These are phyloP conservation scores for Chrysaora quinquecirrha DNA, from an alignment of 30 jellyfish, hydroid and myxozoan species.

Conservation along the genomic window DNA sequence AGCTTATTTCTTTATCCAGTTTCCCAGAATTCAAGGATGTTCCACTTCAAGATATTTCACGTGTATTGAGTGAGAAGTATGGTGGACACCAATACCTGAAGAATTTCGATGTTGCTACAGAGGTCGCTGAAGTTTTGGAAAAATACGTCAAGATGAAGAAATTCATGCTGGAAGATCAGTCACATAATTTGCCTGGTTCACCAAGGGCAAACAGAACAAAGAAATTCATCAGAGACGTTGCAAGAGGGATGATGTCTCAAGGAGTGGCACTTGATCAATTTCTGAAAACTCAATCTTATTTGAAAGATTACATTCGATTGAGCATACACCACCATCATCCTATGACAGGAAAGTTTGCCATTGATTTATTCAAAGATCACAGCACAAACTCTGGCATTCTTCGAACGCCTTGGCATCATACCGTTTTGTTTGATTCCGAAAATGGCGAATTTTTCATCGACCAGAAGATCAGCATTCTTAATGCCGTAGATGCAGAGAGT, in stretches of 20 bases:
- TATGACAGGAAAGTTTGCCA: constrained; percentile 43
- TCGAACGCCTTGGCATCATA: constrained; percentile 66
- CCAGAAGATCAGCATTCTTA: constrained; percentile 12
- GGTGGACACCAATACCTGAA: constrained; percentile 17
- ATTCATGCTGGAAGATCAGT: constrained; percentile 42
- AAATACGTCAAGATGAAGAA: constrained; percentile 25
- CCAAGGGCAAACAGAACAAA: constrained; percentile 21
- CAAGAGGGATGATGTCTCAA: constrained; percentile 69
- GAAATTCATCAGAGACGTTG: constrained; percentile 21
- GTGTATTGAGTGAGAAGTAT: not conserved
- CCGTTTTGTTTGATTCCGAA: constrained; percentile 30
- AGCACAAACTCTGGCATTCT: constrained; percentile 15
- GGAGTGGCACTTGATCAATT: constrained; percentile 65
- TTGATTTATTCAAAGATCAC: constrained; percentile 39
- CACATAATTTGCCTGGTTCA: constrained; percentile 6
- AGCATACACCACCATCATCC: constrained; percentile 71
- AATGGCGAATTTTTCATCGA: constrained; percentile 41
- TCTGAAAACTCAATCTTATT: constrained; percentile 6
- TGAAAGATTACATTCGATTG: constrained; percentile 35
- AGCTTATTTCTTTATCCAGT: constrained; percentile 28
- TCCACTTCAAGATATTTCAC: constrained; percentile 2
- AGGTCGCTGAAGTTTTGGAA: constrained; percentile 6
- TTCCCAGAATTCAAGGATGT: constrained; percentile 35
- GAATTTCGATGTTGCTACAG: constrained; percentile 4
- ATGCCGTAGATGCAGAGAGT: too few relatives aligned